Percentiles rank a stretch among this genome's conserved stretches.
phyloP scores from a whole-genome alignment of 2,797 vertebrate species.

The Prionace glauca region DNA sequence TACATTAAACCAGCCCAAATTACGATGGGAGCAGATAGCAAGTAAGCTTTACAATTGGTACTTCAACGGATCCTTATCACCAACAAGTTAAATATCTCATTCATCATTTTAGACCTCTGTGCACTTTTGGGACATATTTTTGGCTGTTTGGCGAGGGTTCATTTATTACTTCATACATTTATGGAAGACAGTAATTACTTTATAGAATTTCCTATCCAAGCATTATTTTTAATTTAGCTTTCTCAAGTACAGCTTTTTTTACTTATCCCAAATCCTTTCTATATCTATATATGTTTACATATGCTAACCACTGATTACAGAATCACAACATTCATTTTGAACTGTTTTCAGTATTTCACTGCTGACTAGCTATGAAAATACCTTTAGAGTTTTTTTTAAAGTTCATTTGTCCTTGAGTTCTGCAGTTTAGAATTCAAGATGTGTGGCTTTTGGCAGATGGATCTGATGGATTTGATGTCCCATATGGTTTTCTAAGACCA shows the following conservation, averaged over 20 bases:
- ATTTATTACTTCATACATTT: background rate
- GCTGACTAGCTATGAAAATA: background rate
- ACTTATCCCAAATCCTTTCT: background rate
- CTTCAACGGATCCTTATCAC: background rate
- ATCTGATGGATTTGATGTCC: background rate
- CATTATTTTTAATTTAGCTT: background rate
- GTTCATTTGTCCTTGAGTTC: background rate
- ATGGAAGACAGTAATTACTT: background rate
- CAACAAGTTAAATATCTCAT: background rate
- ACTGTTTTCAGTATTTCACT: background rate
- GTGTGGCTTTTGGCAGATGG: background rate
- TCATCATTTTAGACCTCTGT: background rate
- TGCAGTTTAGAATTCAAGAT: background rate
- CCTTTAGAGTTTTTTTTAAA: background rate
- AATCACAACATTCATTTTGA: background rate
- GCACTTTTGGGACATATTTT: background rate
- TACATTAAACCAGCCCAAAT: background rate
- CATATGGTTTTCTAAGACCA: background rate
- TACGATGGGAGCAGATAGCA: background rate
- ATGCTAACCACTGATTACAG: background rate
- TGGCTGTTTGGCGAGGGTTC: background rate
- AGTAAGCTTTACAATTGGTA: background rate
- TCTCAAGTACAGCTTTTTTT: background rate
- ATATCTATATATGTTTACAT: background rate
- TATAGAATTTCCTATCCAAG: background rate